Evolutionary conservation across 2,113 vertebrate genomes (phyloP).

Genomic region (Nymphicus hollandicus): DNA sequence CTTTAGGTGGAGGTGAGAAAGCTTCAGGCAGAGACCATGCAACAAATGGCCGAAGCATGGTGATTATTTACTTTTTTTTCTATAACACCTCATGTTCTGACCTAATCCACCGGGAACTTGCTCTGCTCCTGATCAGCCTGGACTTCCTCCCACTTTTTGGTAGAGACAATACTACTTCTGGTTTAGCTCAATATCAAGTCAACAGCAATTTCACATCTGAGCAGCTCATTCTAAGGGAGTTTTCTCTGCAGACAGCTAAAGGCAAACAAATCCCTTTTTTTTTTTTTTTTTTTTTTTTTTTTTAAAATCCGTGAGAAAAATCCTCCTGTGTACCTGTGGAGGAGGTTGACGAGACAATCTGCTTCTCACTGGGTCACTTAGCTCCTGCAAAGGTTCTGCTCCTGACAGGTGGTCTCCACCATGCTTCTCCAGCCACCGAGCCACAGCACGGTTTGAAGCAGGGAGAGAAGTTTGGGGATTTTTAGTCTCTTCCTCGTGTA

Average conservation of each 20-base stretch:
- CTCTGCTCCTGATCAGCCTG: neutral
- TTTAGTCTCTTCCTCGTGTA: neutral
- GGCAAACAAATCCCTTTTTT: neutral
- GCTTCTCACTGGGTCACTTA: neutral
- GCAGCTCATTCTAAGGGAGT: neutral
- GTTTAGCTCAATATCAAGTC: neutral
- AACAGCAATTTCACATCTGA: neutral
- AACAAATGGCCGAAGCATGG: neutral
- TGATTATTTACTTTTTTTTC: neutral
- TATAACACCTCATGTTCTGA: neutral
- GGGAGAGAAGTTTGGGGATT: neutral
- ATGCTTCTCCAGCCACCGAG: neutral
- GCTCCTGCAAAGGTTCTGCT: neutral
- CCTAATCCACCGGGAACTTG: neutral
- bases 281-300: neutral
- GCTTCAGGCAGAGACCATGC: neutral
- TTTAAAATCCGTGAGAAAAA: neutral
- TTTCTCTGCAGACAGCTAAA: neutral
- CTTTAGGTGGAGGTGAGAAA: neutral
- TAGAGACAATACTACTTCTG: neutral
- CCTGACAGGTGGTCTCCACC: neutral
- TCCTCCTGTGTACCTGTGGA: neutral
- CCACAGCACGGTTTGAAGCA: fast-evolving
- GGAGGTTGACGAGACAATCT: neutral
- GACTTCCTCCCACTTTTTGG: neutral